Conservation (phyloP, 1,140 invertebrate genomes). For the Asbolus verrucosus region DNA sequence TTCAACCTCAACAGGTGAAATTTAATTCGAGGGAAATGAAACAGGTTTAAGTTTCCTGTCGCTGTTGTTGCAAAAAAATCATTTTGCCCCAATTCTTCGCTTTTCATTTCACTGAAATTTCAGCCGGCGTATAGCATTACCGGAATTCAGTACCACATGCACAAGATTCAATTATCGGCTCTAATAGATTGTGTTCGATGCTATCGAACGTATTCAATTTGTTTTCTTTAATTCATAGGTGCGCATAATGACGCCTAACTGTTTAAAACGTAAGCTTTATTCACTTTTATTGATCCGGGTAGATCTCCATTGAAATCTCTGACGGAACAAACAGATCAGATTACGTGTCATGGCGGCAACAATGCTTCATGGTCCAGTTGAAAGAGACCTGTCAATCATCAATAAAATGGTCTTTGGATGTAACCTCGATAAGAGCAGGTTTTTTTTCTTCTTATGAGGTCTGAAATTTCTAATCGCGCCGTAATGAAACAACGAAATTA, state of each 20-base stretch:
- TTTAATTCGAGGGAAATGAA: conserved; percentile 37
- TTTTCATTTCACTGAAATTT: conserved; percentile 14
- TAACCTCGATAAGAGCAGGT: conserved; percentile 7
- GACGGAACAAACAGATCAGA: conserved; percentile 15
- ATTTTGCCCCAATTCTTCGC: conserved; percentile 34
- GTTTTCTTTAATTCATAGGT: conserved; percentile 7
- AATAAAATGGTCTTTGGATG: conserved; percentile 12
- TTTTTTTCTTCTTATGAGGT: too few relatives aligned
- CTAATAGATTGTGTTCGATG: background rate
- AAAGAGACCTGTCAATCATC: conserved; percentile 28
- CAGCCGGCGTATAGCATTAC: conserved; percentile 9
- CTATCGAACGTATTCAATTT: conserved; percentile 19
- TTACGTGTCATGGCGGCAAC: conserved; percentile 12
- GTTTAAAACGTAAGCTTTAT: conserved; percentile 17
- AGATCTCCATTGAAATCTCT: conserved; percentile 3
- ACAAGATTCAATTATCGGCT: conserved; percentile 20
- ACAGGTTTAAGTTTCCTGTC: conserved; percentile 38
- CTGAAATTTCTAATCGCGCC: too few relatives aligned
- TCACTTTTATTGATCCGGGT: background rate
- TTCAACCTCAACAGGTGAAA: conserved; percentile 34
- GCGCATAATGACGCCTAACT: conserved; percentile 24
- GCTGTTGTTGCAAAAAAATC: conserved; percentile 21
- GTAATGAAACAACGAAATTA: too few relatives aligned
- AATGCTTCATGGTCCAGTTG: conserved; percentile 22
- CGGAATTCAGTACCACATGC: background rate